Percentiles rank a stretch among this genome's conserved stretches.
These are phyloP conservation scores for Antechinus flavipes DNA, from an alignment of 2,113 vertebrate species.

Conservation along the genomic window DNA sequence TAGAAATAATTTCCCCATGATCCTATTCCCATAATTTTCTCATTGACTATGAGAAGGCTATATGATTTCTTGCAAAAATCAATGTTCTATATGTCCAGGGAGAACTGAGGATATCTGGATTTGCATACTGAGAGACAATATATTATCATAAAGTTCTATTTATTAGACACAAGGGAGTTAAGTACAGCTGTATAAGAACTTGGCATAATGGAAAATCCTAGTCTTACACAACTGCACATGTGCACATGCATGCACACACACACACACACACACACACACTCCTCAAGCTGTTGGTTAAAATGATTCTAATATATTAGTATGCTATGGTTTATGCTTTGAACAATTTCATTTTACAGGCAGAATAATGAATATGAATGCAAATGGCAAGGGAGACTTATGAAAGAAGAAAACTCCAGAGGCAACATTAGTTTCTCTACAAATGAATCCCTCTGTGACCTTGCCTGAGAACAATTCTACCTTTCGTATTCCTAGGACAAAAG, in stretches of 20 bases:
- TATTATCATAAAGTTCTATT: background rate
- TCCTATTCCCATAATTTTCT: conserved; percentile 14
- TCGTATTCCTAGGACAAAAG: background rate
- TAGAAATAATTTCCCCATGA: conserved; percentile 22
- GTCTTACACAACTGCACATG: background rate
- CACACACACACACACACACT: background rate
- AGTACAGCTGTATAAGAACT: background rate
- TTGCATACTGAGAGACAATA: background rate
- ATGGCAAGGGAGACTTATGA: background rate
- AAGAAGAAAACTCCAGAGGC: conserved; percentile 6
- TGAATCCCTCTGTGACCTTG: background rate
- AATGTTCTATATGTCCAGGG: background rate
- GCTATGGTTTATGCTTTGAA: background rate
- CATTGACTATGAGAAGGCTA: background rate
- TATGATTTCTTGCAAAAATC: conserved; percentile 9
- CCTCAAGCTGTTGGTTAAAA: conserved; percentile 12
- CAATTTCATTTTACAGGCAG: background rate
- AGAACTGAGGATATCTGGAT: background rate
- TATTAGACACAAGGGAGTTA: background rate
- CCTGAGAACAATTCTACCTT: background rate
- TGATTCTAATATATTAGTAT: background rate
- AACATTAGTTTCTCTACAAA: background rate
- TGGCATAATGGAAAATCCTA: background rate
- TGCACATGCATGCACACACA: background rate
- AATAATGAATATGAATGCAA: conserved; percentile 4